Evolutionary conservation across 2,888 invertebrate genomes (phyloP).

Genomic region (Pandemis corylana): DNA sequence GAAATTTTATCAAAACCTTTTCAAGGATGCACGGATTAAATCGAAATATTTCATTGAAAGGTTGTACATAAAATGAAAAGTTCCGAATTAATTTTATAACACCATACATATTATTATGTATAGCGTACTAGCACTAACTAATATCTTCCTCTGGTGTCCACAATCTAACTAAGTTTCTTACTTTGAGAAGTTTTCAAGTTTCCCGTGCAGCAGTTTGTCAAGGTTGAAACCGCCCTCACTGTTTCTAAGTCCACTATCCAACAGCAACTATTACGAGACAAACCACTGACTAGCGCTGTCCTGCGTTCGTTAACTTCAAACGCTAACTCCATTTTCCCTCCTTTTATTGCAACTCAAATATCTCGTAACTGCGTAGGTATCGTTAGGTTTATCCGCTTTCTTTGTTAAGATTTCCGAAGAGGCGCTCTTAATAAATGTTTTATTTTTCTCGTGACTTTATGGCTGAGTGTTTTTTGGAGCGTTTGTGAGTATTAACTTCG

Average conservation of each 20-base stretch:
- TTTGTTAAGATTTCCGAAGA: constrained; percentile 34
- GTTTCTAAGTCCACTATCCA: background rate
- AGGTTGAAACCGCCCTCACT: constrained; percentile 14
- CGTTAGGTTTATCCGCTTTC: constrained; percentile 34
- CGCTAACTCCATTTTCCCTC: constrained; percentile 24
- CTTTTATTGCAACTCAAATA: constrained; percentile 36
- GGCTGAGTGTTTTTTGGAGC: constrained; percentile 25
- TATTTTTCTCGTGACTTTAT: constrained; percentile 34
- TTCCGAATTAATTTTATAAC: no score
- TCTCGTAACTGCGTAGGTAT: constrained; percentile 22
- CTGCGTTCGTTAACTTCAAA: constrained; percentile 28
- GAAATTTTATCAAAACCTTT: no score
- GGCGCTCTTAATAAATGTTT: constrained; percentile 29
- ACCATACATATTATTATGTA: background rate
- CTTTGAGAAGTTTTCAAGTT: constrained; percentile 23
- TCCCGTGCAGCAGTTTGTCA: constrained; percentile 6
- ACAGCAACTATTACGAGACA: constrained; percentile 27
- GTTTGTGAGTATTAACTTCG: constrained; percentile 28
- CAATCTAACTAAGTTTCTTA: constrained; percentile 9
- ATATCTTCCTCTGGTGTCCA: background rate
- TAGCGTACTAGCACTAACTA: background rate
- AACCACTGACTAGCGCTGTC: constrained; percentile 28
- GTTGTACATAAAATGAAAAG: no score
- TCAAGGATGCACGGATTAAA: no score
- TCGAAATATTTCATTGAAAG: no score